Conservation (phyloP, 2,797 vertebrate genomes). For the Urophycis tenuis region DNA sequence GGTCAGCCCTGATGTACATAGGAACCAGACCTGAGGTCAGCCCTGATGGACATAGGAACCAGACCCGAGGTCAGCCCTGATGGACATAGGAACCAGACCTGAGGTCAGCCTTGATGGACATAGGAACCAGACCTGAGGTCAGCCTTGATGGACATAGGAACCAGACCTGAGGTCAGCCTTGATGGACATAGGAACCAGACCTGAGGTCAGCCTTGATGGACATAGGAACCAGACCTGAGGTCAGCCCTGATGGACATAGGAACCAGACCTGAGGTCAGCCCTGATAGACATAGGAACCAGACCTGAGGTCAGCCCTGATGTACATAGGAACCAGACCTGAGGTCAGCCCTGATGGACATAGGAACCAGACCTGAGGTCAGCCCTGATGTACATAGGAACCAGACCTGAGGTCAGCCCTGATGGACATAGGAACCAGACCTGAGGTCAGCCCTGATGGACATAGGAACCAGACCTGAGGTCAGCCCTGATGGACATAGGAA, state of each 20-base stretch:
- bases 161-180: slow-evolving; percentile 88
- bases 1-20: slow-evolving; percentile 89
- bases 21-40: slow-evolving; percentile 89
- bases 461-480: slow-evolving; percentile 88
- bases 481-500: slow-evolving; percentile 94
- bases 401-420: slow-evolving; percentile 89
- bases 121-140: slow-evolving; percentile 88
- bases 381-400: slow-evolving; percentile 92
- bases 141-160: slow-evolving; percentile 94
- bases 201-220: slow-evolving; percentile 90
- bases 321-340: slow-evolving; percentile 95
- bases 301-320: slow-evolving; percentile 85
- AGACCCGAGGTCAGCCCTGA: slow-evolving; percentile 89
- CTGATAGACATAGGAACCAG: slow-evolving; percentile 94
- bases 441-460: slow-evolving; percentile 92
- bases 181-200: slow-evolving; percentile 92
- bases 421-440: slow-evolving; percentile 91
- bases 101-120: slow-evolving; percentile 92
- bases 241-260: slow-evolving; percentile 93
- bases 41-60: slow-evolving; percentile 92
- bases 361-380: slow-evolving; percentile 89
- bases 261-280: slow-evolving; percentile 86
- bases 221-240: slow-evolving; percentile 90
- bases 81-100: slow-evolving; percentile 91
- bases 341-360: slow-evolving; percentile 89